Evolutionary conservation across 2,797 vertebrate species (phyloP), one percentile per base, ranked within the genome.

Genomic region (Heliangelus exortis): DNA sequence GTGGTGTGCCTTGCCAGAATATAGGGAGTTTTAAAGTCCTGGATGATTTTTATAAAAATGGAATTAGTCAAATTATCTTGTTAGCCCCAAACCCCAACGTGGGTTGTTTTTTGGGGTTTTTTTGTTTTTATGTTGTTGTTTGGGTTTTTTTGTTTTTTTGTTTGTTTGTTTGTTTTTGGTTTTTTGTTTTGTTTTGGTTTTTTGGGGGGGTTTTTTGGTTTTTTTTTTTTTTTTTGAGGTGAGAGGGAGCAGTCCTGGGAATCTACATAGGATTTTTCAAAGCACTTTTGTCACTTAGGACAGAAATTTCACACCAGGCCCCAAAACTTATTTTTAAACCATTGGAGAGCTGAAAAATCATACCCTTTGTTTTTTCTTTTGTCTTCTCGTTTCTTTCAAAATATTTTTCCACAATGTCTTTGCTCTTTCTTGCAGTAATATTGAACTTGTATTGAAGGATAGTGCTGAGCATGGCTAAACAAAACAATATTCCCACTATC

Each of bases 351-450:
- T 81, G 34, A 78, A 67, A 71, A 65, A 62, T 36, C 33, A 23
- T 31, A 17, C 16, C 22, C 15, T 69, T 18, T 77, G 57, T 74
- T 90, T 84, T 65, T 84, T 65, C 78, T 74, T 34, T 74, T 41
- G 14, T 41, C 53, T 33, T 71, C 23, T 87, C 23, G 20, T 14
- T 47, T 66, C 10, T 62, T 74, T 58, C 43, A 39, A 47, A 67
- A 39, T 0, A 1, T 43, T 80, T 86, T 84, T 58, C 17, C 13
- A 11, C 62, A 13, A n/a, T 66, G 5, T 41, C 9, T 74, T 68
- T 85, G 19, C 36, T 68, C 41, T 78, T 59, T 33, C 19, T 53
- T 1, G 0, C 16, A 57, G 20, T 0, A 0, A 20, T 61, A 59
- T 18, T 59, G 31, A 65, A 68, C 18, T 28, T 75, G 7, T 47